Percentiles rank a stretch among this genome's conserved stretches.
Conservation (phyloP, 2,888 invertebrate species). For the Cylindroiulus punctatus region DNA sequence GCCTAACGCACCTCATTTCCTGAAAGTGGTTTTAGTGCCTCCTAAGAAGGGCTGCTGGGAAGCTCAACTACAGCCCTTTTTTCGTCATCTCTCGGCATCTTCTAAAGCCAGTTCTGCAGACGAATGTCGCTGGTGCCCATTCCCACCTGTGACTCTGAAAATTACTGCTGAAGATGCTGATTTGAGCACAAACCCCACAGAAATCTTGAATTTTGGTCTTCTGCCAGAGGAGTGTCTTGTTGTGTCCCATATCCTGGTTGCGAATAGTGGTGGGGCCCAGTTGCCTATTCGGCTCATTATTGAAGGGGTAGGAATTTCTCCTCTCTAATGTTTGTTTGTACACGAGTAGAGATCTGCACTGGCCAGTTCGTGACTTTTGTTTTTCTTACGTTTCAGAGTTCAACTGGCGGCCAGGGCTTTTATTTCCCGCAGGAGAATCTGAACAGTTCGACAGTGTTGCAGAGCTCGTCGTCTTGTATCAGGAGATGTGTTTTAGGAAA, state of each 20-base stretch:
- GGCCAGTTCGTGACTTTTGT: not conserved
- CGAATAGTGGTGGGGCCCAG: not conserved
- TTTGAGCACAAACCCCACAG: not conserved
- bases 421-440: constrained; percentile 34
- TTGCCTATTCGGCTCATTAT: constrained; percentile 45
- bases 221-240: constrained; percentile 44
- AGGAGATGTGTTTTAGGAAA: constrained; percentile 40
- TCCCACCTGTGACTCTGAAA: not conserved
- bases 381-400: not conserved
- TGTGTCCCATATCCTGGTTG: not conserved
- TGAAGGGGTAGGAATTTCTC: not conserved
- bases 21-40: not conserved
- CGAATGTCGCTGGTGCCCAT: not conserved
- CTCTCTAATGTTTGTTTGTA: too few relatives aligned
- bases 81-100: constrained; percentile 5
- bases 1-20: not conserved
- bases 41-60: constrained; percentile 9
- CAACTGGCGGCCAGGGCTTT: constrained; percentile 31
- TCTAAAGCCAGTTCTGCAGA: too few relatives aligned
- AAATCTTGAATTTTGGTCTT: constrained; percentile 40
- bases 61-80: not conserved
- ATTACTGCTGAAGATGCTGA: not conserved
- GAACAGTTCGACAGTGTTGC: not conserved
- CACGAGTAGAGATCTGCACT: too few relatives aligned
- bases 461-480: constrained; percentile 6